These are phyloP conservation scores for Pecten maximus DNA, from an alignment of 2,888 invertebrate species.

Conservation along the genomic window DNA sequence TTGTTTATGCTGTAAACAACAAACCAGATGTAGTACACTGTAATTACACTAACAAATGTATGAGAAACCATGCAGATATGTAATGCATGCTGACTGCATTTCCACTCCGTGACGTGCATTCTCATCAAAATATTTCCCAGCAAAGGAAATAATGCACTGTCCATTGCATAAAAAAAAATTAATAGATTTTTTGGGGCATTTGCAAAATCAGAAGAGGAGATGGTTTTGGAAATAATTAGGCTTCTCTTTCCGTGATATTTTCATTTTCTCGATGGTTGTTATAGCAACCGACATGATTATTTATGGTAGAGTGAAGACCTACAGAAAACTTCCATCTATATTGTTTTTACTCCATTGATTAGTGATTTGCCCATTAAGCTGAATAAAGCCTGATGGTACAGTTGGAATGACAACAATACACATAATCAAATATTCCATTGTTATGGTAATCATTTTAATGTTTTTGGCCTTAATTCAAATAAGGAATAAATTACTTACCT, in stretches of 20 bases:
- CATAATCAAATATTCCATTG: background rate
- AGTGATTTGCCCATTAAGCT: background rate
- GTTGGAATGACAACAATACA: background rate
- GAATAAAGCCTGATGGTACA: background rate
- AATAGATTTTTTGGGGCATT: conserved; percentile 17
- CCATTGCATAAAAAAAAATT: background rate
- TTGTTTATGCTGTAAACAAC: background rate
- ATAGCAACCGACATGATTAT: background rate
- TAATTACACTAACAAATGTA: background rate
- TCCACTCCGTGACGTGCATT: background rate
- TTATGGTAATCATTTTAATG: background rate
- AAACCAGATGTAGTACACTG: background rate
- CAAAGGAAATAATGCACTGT: conserved; percentile 20
- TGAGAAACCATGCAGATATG: background rate
- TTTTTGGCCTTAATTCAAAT: background rate
- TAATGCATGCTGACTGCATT: background rate
- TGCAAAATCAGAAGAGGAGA: conserved; percentile 17
- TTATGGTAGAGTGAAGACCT: background rate
- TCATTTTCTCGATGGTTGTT: background rate
- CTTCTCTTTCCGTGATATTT: background rate
- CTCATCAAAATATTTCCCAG: conserved; percentile 17
- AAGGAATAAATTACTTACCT: background rate
- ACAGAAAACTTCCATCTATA: conserved; percentile 14
- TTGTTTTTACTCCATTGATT: conserved; percentile 28
- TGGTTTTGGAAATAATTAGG: conserved; percentile 18